phyloP scores from a whole-genome alignment of 2,888 invertebrate genomes.

The Drosophila flavopinicola region DNA sequence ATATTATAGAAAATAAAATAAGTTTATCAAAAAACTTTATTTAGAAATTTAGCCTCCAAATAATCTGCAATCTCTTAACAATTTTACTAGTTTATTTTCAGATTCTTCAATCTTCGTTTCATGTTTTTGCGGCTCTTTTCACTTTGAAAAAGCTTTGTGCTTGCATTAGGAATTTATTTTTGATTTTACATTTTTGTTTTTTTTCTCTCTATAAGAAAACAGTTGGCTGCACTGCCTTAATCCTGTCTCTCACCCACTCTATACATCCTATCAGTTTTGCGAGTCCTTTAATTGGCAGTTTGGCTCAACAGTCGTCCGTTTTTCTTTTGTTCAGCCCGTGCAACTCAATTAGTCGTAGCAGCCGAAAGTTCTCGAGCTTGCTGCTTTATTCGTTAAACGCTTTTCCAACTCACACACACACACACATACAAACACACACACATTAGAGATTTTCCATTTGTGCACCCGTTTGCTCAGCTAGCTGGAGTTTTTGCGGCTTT shows the following conservation, averaged over 20 bases:
- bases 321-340: conserved; percentile 27
- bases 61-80: too few species aligned
- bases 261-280: neutral
- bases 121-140: too few species aligned
- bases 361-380: conserved; percentile 51
- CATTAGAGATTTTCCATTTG: conserved; percentile 50
- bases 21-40: too few species aligned
- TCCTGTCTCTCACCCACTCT: neutral
- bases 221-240: neutral
- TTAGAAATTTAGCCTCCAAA: too few species aligned
- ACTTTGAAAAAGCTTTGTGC: too few species aligned
- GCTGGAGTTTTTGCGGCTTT: conserved; percentile 62
- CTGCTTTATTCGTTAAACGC: conserved; percentile 41
- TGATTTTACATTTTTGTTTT: too few species aligned
- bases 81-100: too few species aligned
- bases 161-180: too few species aligned
- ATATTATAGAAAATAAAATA: too few species aligned
- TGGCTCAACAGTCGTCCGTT: conserved; percentile 4
- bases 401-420: conserved; percentile 11
- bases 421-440: conserved; percentile 4
- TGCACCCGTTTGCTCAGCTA: conserved; percentile 40
- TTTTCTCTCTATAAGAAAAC: too few species aligned
- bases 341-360: conserved; percentile 57
- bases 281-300: conserved; percentile 47
- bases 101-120: too few species aligned